A percentile compares a stretch with the other conserved stretches of the same genome.
Conservation (phyloP, 2,888 invertebrate species). For the Drosophila leonis region DNA sequence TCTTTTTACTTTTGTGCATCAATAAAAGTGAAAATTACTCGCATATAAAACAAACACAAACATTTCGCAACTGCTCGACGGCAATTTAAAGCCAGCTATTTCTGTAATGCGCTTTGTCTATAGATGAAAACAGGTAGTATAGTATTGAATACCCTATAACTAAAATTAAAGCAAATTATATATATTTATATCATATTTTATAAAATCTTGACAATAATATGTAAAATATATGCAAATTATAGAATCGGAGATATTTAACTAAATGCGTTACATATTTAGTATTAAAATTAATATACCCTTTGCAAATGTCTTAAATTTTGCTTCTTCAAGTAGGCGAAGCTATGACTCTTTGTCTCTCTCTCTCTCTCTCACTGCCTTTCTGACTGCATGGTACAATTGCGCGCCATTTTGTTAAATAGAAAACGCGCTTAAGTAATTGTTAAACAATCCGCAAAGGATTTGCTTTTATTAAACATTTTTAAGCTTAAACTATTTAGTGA, state of each 20-base stretch:
- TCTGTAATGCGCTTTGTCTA: slow-evolving; percentile 16
- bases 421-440: not conserved
- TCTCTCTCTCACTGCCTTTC: not conserved
- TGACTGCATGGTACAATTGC: not conserved
- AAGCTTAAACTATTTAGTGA: too few relatives aligned
- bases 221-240: not conserved
- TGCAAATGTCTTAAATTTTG: not conserved
- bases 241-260: not conserved
- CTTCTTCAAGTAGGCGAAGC: not conserved
- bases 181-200: not conserved
- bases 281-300: not conserved
- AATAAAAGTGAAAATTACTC: slow-evolving; percentile 69
- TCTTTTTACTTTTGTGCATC: slow-evolving; percentile 39
- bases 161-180: not conserved
- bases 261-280: not conserved
- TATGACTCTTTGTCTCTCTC: not conserved
- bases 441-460: not conserved
- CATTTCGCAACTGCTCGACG: slow-evolving; percentile 7
- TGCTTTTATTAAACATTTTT: too few relatives aligned
- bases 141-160: slow-evolving; percentile 2
- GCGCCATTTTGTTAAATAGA: not conserved
- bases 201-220: not conserved
- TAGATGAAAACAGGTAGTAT: not conserved
- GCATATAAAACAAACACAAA: slow-evolving; percentile 43
- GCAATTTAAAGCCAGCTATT: slow-evolving; percentile 24